phyloP scores from a whole-genome alignment of 2,888 invertebrate species.

The Leptinotarsa tumamoca region DNA sequence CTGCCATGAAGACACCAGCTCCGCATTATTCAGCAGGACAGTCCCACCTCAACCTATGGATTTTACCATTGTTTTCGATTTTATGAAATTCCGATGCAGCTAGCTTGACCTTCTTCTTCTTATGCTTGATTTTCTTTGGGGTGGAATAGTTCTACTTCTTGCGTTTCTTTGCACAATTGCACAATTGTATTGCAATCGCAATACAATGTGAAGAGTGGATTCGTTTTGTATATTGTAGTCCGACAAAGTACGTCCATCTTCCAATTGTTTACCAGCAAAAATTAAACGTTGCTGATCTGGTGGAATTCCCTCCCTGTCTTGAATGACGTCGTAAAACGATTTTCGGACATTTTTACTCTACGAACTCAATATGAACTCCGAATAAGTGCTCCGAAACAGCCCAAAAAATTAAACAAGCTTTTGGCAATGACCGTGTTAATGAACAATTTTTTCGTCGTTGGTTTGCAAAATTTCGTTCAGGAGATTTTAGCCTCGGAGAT shows the following conservation, averaged over 20 bases:
- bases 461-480: no score
- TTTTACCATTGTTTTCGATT: constrained; percentile 99
- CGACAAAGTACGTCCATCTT: constrained; percentile 92
- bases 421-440: no score
- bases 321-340: no score
- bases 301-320: no score
- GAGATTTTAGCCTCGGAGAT: no score
- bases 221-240: constrained; percentile 97
- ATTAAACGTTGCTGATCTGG: no score
- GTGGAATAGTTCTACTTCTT: constrained; percentile 99
- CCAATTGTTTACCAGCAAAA: constrained; percentile 95
- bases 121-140: constrained; percentile 99
- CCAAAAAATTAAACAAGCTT: no score
- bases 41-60: constrained; percentile 96
- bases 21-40: constrained; percentile 98
- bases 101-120: constrained; percentile 99
- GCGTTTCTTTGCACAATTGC: constrained; percentile 99
- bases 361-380: no score
- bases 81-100: constrained; percentile 99
- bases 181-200: constrained; percentile 91
- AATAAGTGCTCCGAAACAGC: no score
- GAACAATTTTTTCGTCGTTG: no score
- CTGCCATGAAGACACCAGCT: constrained; percentile 99
- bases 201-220: constrained; percentile 88
- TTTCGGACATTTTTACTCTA: no score